Percentiles rank a stretch among this genome's conserved stretches.
Evolutionary conservation across 2,797 vertebrate species (phyloP).

Genomic region (Carduelis carduelis): DNA sequence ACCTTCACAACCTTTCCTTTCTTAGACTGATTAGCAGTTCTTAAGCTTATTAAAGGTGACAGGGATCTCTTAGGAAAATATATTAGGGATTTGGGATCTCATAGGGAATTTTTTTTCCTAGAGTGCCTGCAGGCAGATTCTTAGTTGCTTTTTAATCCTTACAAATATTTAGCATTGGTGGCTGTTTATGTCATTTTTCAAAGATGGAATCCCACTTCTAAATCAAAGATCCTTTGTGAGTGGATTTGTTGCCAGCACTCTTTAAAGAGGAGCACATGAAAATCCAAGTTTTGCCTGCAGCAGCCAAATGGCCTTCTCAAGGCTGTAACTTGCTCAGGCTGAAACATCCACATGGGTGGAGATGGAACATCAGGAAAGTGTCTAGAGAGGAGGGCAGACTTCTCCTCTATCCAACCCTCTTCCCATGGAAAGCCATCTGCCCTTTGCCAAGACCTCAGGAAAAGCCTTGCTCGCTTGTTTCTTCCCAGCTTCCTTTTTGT

Average conservation of each 20-base stretch:
- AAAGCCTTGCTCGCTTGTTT: neutral
- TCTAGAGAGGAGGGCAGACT: neutral
- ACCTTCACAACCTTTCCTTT: neutral
- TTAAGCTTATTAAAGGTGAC: neutral
- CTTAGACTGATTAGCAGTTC: neutral
- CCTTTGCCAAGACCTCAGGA: neutral
- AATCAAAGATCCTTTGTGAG: neutral
- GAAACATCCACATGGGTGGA: neutral
- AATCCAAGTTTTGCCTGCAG: neutral
- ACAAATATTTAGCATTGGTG: neutral
- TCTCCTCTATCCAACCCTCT: neutral
- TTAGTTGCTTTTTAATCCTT: neutral
- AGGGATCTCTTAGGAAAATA: neutral
- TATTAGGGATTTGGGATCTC: neutral
- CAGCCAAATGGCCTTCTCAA: neutral
- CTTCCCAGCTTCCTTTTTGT: neutral
- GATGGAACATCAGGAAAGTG: neutral
- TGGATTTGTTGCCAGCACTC: neutral
- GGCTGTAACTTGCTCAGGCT: neutral
- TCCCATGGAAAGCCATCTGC: neutral
- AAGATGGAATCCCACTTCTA: neutral
- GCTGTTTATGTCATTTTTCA: neutral
- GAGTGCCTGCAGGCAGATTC: neutral
- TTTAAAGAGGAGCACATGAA: neutral
- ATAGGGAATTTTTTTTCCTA: neutral